Conservation (phyloP, 2,888 invertebrate genomes). For the Leptogaster cylindrica region DNA sequence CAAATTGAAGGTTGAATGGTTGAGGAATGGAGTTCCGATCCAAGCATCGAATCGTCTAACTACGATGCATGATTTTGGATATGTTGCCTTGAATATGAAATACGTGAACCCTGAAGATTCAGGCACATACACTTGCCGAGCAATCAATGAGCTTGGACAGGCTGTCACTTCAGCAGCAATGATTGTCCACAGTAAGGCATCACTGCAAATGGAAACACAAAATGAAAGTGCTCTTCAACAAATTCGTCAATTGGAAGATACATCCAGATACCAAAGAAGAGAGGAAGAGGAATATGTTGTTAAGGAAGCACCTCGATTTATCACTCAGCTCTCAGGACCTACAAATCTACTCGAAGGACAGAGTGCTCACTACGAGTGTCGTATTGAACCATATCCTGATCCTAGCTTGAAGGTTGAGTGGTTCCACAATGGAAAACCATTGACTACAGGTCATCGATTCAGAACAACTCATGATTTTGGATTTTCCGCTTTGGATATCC, state of each 20-base stretch:
- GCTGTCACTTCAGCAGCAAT: constrained; percentile 93
- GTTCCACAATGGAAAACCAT: constrained; percentile 90
- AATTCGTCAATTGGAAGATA: constrained; percentile 84
- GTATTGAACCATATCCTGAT: constrained; percentile 92
- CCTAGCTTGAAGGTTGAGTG: constrained; percentile 88
- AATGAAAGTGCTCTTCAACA: constrained; percentile 88
- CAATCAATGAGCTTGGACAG: constrained; percentile 90
- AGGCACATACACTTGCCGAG: constrained; percentile 94
- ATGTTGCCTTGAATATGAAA: constrained; percentile 93
- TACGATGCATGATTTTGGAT: constrained; percentile 98
- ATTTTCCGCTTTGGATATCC: constrained; percentile 93
- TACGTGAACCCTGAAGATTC: constrained; percentile 95
- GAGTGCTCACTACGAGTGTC: constrained; percentile 91
- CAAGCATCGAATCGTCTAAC: constrained; percentile 90
- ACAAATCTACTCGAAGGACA: constrained; percentile 84
- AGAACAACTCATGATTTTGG: constrained; percentile 96
- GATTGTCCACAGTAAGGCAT: constrained; percentile 84
- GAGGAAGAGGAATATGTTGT: constrained; percentile 82
- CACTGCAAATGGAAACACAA: constrained; percentile 85
- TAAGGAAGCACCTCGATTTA: constrained; percentile 83
- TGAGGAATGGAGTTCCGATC: constrained; percentile 88
- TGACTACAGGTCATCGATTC: constrained; percentile 88
- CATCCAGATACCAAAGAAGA: constrained; percentile 76
- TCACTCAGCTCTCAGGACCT: constrained; percentile 85
- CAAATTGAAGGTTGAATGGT: constrained; percentile 91